Evolutionary conservation across 1,140 invertebrate genomes (phyloP).

Genomic region (Meteorus sp.): DNA sequence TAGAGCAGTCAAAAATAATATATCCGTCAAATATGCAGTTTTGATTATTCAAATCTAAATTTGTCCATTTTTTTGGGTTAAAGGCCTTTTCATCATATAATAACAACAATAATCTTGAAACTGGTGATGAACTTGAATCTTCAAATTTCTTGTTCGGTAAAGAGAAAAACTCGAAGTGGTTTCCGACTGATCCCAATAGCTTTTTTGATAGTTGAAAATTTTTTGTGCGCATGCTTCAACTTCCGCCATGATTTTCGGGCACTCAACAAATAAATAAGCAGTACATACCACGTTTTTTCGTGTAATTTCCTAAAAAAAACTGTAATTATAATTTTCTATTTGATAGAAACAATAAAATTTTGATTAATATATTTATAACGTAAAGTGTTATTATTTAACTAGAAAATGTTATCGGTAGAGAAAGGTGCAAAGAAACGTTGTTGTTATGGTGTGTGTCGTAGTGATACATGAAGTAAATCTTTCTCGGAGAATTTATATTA

Average conservation of each 20-base stretch:
- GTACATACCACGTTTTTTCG: not conserved
- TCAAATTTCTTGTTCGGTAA: no score
- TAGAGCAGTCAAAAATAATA: no score
- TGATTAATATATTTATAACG: not conserved
- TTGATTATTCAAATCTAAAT: no score
- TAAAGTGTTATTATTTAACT: conserved; percentile 6
- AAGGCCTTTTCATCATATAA: no score
- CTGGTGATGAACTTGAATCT: no score
- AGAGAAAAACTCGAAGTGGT: no score
- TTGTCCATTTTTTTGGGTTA: no score
- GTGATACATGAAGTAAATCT: conserved; percentile 16
- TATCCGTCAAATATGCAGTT: no score
- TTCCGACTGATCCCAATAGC: no score
- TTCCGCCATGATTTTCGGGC: not conserved
- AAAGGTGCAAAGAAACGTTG: conserved; percentile 16
- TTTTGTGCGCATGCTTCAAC: no score
- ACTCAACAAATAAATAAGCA: not conserved
- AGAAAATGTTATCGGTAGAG: conserved; percentile 9
- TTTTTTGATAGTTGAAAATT: no score
- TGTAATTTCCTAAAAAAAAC: not conserved
- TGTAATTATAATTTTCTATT: not conserved
- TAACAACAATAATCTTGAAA: no score
- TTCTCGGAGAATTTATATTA: conserved; percentile 6
- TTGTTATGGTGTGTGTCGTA: conserved; percentile 15
- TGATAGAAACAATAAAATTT: not conserved